These are phyloP conservation scores for Hippocampus kuda DNA, from an alignment of 2,797 vertebrate species.

Conservation along the genomic window DNA sequence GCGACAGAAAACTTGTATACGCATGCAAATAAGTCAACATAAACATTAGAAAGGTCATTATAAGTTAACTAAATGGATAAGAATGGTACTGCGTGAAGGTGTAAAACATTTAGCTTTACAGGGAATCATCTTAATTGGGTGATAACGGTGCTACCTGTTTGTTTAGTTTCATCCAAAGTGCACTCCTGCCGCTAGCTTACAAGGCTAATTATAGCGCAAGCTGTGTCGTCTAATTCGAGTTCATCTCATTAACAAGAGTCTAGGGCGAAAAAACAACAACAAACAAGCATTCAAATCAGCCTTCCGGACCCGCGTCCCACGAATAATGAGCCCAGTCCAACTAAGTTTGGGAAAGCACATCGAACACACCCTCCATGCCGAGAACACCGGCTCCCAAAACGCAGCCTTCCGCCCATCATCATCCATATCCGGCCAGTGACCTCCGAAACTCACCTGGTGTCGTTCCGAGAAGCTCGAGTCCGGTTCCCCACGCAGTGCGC, in stretches of 20 bases:
- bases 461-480: conserved; percentile 22
- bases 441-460: conserved; percentile 47
- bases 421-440: conserved; percentile 6
- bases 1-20: neutral
- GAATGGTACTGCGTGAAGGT: neutral
- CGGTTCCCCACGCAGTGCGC: conserved; percentile 27
- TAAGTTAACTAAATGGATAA: neutral
- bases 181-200: neutral
- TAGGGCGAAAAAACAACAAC: neutral
- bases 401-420: neutral
- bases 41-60: neutral
- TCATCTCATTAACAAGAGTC: conserved; percentile 5
- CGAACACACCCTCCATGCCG: neutral
- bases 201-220: conserved; percentile 2
- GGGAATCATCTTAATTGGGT: neutral
- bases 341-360: neutral
- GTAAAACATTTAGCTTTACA: neutral
- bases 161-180: conserved; percentile 1
- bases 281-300: neutral
- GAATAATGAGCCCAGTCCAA: neutral
- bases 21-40: neutral
- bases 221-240: neutral
- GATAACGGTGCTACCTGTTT: neutral
- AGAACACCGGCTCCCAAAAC: conserved; percentile 5
- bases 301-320: neutral